Percentiles rank a stretch among this genome's conserved stretches.
Evolutionary conservation across 2,888 invertebrate species (phyloP).

Genomic region (Xylota segnis): DNA sequence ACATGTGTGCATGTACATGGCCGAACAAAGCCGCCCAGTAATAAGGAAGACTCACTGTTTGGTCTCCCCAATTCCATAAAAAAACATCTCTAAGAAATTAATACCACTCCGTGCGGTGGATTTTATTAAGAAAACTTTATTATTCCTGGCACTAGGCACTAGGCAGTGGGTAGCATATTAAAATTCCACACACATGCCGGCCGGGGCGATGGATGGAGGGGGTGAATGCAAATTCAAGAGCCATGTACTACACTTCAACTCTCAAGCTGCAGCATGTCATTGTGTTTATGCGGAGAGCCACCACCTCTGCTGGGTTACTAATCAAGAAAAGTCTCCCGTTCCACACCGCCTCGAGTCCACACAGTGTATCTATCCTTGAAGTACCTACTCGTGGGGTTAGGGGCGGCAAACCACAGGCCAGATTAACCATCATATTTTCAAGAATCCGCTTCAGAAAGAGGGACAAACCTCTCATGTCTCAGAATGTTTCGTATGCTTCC

Average conservation of each 20-base stretch:
- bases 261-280: conserved; percentile 44
- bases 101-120: conserved; percentile 39
- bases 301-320: conserved; percentile 53
- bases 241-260: conserved; percentile 41
- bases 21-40: conserved; percentile 7
- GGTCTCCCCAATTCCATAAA: neutral
- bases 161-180: conserved; percentile 38
- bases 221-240: conserved; percentile 53
- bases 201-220: neutral
- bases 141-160: conserved; percentile 64
- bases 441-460: conserved; percentile 62
- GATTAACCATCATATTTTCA: conserved; percentile 55
- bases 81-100: conserved; percentile 23
- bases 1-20: neutral
- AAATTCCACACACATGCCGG: conserved; percentile 48
- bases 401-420: conserved; percentile 8
- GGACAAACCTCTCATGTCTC: conserved; percentile 57
- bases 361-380: neutral
- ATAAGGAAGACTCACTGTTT: conserved; percentile 3
- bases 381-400: neutral
- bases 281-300: conserved; percentile 51
- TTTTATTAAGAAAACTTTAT: conserved; percentile 47
- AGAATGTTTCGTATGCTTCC: conserved; percentile 48
- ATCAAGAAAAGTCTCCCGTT: conserved; percentile 41
- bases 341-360: neutral